Conservation (phyloP, 2,797 vertebrate species). For the Arctocebus calabarensis region DNA sequence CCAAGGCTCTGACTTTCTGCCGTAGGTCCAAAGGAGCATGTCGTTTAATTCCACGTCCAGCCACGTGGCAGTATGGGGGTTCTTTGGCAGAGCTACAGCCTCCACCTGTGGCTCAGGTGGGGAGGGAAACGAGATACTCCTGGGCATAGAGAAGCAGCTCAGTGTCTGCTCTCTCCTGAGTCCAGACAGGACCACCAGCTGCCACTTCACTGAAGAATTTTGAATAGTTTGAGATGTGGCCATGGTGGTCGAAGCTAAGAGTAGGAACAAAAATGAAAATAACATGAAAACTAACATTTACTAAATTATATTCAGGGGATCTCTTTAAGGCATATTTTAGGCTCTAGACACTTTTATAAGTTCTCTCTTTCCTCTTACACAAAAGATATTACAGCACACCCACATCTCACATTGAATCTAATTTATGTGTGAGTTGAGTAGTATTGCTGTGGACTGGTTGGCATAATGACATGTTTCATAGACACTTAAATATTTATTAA, state of each 20-base stretch:
- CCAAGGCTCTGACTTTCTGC: background rate
- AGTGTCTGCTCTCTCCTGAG: background rate
- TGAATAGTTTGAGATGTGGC: background rate
- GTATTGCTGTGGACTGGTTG: too few relatives aligned
- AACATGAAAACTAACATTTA: background rate
- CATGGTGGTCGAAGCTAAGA: background rate
- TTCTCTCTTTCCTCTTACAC: background rate
- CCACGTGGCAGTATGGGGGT: background rate
- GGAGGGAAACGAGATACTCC: background rate
- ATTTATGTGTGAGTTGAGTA: background rate
- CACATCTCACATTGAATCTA: background rate
- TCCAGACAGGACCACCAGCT: background rate
- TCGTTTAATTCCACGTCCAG: slow-evolving; percentile 50
- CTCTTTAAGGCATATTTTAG: background rate
- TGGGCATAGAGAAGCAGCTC: background rate
- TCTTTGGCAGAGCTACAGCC: background rate
- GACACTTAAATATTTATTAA: slow-evolving; percentile 31
- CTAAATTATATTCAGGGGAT: background rate
- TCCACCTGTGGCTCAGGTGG: background rate
- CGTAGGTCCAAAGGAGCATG: background rate
- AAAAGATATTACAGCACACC: background rate
- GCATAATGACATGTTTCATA: background rate
- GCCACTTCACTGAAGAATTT: background rate
- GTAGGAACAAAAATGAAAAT: background rate
- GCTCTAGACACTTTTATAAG: background rate